These are phyloP conservation scores for Cotesia glomerata DNA, from an alignment of 1,140 invertebrate genomes.

Conservation along the genomic window DNA sequence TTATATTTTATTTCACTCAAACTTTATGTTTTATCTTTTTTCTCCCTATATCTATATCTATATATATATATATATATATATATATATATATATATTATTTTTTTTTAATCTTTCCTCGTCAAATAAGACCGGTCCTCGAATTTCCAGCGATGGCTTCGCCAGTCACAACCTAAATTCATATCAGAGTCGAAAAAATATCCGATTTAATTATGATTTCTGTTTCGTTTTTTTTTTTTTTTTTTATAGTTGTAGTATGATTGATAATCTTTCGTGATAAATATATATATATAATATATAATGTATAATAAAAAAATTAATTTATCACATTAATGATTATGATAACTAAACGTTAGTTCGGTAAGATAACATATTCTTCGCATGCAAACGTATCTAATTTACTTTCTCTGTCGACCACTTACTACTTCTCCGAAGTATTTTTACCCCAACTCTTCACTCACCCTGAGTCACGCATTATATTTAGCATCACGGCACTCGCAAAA, in stretches of 20 bases:
- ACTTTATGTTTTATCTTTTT: too few relatives aligned
- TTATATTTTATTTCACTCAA: conserved; percentile 6
- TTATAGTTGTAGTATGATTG: too few relatives aligned
- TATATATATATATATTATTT: conserved; percentile 16
- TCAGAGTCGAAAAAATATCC: too few relatives aligned
- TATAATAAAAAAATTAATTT: background rate
- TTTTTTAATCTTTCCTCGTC: background rate
- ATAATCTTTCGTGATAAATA: too few relatives aligned
- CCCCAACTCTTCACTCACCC: conserved; percentile 32
- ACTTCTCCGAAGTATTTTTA: conserved; percentile 32
- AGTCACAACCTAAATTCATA: background rate
- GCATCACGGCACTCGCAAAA: conserved; percentile 49
- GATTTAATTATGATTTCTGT: too few relatives aligned
- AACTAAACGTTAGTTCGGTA: background rate
- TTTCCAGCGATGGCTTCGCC: conserved; percentile 20
- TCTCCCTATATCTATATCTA: too few relatives aligned
- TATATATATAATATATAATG: background rate
- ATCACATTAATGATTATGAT: background rate
- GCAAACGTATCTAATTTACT: background rate
- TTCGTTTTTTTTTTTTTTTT: too few relatives aligned
- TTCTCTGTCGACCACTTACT: conserved; percentile 18
- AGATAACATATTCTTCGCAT: background rate
- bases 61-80: background rate
- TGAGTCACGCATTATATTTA: conserved; percentile 60
- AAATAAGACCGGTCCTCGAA: conserved; percentile 32